Percentiles rank a stretch among this genome's conserved stretches.
Conservation (phyloP, 2,888 invertebrate species). For the Cephus runcator region DNA sequence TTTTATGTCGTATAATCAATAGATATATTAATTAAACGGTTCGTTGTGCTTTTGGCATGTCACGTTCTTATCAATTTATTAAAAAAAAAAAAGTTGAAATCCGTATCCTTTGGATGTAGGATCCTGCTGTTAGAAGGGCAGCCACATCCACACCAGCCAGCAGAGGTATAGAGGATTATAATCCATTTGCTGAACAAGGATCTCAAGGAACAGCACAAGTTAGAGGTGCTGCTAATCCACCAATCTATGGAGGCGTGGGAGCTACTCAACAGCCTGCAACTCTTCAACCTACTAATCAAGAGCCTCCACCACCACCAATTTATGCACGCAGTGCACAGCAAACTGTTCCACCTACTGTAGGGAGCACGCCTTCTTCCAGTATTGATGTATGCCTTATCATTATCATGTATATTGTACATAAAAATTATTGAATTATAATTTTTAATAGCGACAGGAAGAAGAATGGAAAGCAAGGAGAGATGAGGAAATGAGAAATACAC, state of each 20-base stretch:
- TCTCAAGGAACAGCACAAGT: slow-evolving; percentile 68
- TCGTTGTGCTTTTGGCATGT: background rate
- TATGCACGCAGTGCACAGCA: slow-evolving; percentile 75
- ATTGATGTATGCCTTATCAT: slow-evolving; percentile 43
- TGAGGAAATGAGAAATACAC: slow-evolving; percentile 64
- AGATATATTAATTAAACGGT: background rate
- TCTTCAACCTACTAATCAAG: slow-evolving; percentile 80
- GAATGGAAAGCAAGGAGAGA: slow-evolving; percentile 81
- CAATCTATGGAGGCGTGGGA: slow-evolving; percentile 58
- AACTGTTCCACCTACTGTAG: slow-evolving; percentile 54
- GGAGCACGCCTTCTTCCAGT: slow-evolving; percentile 47
- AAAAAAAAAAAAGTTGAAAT: background rate
- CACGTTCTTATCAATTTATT: slow-evolving; percentile 1
- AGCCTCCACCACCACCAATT: slow-evolving; percentile 66
- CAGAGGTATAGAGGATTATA: slow-evolving; percentile 90
- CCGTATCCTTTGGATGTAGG: slow-evolving; percentile 69
- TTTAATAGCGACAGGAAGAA: slow-evolving; percentile 86
- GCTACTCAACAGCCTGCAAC: slow-evolving; percentile 76
- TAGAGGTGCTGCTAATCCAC: slow-evolving; percentile 68
- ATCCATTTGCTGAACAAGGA: slow-evolving; percentile 87
- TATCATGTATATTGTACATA: background rate
- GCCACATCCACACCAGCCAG: slow-evolving; percentile 79
- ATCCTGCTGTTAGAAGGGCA: slow-evolving; percentile 94
- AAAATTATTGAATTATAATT: slow-evolving; percentile 17
- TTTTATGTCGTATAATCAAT: background rate